A percentile compares a stretch with the other conserved stretches of the same genome.
Evolutionary conservation across 2,888 invertebrate species (phyloP).

Genomic region (Caenorhabditis doughertyi): DNA sequence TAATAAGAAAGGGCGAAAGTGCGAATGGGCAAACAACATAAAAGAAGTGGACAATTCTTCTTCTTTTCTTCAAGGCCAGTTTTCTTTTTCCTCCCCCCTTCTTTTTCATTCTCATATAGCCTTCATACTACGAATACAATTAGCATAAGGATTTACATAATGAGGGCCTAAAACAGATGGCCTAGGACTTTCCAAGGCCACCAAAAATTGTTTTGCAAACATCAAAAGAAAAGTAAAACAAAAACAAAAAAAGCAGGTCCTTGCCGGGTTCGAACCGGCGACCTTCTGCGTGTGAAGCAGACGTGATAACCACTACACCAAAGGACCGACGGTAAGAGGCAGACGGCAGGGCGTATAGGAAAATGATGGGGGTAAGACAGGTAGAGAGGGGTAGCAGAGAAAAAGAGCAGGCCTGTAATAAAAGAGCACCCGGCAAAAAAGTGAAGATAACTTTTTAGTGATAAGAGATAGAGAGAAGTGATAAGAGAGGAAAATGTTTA

Average conservation of each 20-base stretch:
- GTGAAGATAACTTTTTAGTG: too few relatives aligned
- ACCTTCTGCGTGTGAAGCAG: slow-evolving; percentile 81
- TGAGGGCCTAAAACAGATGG: slow-evolving; percentile 1
- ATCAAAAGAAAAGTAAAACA: neutral
- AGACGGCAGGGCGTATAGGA: neutral
- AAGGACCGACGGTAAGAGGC: slow-evolving; percentile 42
- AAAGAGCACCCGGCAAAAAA: too few relatives aligned
- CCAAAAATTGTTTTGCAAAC: neutral
- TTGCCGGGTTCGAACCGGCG: slow-evolving; percentile 78
- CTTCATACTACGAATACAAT: too few relatives aligned
- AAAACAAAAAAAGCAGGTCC: slow-evolving; percentile 61
- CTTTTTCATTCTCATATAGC: too few relatives aligned
- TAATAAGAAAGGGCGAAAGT: slow-evolving; percentile 22
- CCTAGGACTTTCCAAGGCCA: neutral
- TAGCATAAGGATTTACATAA: too few relatives aligned
- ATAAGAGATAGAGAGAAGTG: too few relatives aligned
- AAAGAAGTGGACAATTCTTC: slow-evolving; percentile 13
- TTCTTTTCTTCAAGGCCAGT: slow-evolving; percentile 15
- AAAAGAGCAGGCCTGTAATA: too few relatives aligned
- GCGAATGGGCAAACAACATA: slow-evolving; percentile 40
- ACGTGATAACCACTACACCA: slow-evolving; percentile 81
- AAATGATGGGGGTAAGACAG: neutral
- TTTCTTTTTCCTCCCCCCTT: neutral
- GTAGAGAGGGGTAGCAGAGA: too few relatives aligned
- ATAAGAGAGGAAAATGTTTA: too few relatives aligned